Base-by-base conservation (phyloP, 2,797 vertebrate genomes). In the Danionella dracula region DNA sequence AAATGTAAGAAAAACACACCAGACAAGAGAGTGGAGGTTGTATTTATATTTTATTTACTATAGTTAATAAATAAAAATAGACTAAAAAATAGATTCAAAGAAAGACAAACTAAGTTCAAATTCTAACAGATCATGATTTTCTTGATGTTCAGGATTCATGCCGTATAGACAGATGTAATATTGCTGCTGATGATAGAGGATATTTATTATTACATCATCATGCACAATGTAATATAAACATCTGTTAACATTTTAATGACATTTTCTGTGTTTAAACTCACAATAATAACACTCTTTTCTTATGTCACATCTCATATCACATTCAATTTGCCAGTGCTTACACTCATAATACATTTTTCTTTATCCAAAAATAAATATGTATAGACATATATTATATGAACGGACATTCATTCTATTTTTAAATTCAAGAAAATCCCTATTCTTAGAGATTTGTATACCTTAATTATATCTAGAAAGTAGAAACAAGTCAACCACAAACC, bases 31-130 rank as follows among this genome's bases (percentile, higher is more conserved):
- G 9, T 55, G 46, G 68, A 59, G 70, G 73, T 80, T 86, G 85
- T 72, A 78, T 17, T 73, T 90, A 90, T 90, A 90, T 80, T 90
- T 68, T 82, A 71, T 75, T 81, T 75, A 84, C 81, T 82, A 74
- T 84, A 78, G 73, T 80, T 80, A 79, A 60, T 66, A 66, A 81
- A 84, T 48, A 66, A 66, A 74, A 77, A 72, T 53, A 76, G 82
- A 81, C 82, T 86, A 87, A 80, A 89, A 90, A 88, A 88, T 79
- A 86, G 69, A 74, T 49, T 50, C 80, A 77, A 71, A 77, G 82
- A 74, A 83, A 78, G 76, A 68, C 71, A 73, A 73, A 81, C 76
- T 70, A 77, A 78, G 76, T 78, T 74, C 64, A 75, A 86, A 81
- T 82, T 77, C 82, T 79, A 73, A 68, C 74, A 67, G 78, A 40